These are phyloP conservation scores for Aphelenchoides besseyi DNA, from an alignment of 1,140 invertebrate species.

Conservation along the genomic window DNA sequence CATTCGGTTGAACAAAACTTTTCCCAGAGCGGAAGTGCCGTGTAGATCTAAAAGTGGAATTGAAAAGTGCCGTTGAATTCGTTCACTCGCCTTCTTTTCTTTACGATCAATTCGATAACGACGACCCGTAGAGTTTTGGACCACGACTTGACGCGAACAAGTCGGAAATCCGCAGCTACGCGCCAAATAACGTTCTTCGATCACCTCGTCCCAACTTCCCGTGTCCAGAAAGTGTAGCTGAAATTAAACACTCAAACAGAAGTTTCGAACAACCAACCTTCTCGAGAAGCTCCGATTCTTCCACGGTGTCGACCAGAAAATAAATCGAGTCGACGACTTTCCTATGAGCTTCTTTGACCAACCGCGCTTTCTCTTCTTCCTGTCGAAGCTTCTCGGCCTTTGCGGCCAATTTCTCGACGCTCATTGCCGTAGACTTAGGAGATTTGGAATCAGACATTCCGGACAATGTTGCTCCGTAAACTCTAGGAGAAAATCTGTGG, in stretches of 20 bases:
- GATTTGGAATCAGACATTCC: too few relatives aligned
- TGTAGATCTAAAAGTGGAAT: conserved; percentile 14
- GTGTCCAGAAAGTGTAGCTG: conserved; percentile 13
- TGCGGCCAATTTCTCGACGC: too few relatives aligned
- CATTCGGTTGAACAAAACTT: conserved; percentile 16
- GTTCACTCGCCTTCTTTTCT: not conserved
- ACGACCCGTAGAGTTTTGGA: not conserved
- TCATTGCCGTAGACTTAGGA: too few relatives aligned
- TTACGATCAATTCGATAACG: not conserved
- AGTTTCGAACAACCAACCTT: not conserved
- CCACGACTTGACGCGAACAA: not conserved
- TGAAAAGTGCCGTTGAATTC: not conserved
- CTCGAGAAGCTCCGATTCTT: not conserved
- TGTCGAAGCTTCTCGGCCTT: too few relatives aligned
- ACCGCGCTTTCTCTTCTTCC: conserved; percentile 1
- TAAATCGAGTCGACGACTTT: not conserved
- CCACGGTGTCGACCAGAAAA: conserved; percentile 11
- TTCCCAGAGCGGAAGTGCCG: not conserved
- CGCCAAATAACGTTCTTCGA: conserved; percentile 23
- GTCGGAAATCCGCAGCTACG: conserved; percentile 15
- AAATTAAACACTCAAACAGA: conserved; percentile 2
- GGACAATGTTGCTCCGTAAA: too few relatives aligned
- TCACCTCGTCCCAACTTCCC: conserved; percentile 14
- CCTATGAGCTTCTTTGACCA: conserved; percentile 13
- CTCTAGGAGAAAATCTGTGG: too few relatives aligned